These are phyloP conservation scores for Heliconius erato DNA, from an alignment of 2,888 invertebrate genomes.

Conservation along the genomic window DNA sequence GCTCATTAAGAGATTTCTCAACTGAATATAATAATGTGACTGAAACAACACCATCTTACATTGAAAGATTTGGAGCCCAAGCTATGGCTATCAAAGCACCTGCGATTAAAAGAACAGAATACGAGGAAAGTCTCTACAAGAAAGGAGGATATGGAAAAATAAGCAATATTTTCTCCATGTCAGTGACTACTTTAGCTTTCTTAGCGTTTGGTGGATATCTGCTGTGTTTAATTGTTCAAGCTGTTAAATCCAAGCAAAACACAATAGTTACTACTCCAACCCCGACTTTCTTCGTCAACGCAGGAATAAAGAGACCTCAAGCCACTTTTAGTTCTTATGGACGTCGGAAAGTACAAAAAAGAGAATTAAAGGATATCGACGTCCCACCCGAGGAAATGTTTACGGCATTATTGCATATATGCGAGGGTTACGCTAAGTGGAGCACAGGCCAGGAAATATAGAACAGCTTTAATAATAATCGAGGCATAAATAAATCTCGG, in stretches of 20 bases:
- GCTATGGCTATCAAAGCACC: conserved; percentile 76
- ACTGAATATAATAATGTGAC: conserved; percentile 67
- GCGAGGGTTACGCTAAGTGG: conserved; percentile 86
- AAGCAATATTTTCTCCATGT: conserved; percentile 91
- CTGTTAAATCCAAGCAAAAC: conserved; percentile 88
- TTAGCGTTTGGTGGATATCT: conserved; percentile 94
- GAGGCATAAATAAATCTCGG: neutral
- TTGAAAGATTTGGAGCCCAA: conserved; percentile 74
- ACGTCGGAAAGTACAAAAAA: conserved; percentile 61
- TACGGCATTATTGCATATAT: conserved; percentile 79
- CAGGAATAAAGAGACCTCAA: conserved; percentile 78
- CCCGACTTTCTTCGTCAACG: conserved; percentile 72
- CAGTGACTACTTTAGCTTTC: conserved; percentile 92
- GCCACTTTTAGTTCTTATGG: conserved; percentile 75
- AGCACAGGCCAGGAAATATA: conserved; percentile 58
- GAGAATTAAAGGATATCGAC: conserved; percentile 60
- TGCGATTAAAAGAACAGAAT: conserved; percentile 74
- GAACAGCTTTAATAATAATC: neutral
- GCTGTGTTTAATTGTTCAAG: conserved; percentile 91
- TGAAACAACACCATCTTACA: conserved; percentile 60
- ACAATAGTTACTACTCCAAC: conserved; percentile 64
- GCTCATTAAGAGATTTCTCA: conserved; percentile 71
- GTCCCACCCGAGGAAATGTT: conserved; percentile 82
- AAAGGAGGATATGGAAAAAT: conserved; percentile 87
- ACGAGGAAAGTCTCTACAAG: conserved; percentile 79